A percentile compares a stretch with the other conserved stretches of the same genome.
phyloP scores from a whole-genome alignment of 2,797 vertebrate genomes.

The Chelon labrosus region DNA sequence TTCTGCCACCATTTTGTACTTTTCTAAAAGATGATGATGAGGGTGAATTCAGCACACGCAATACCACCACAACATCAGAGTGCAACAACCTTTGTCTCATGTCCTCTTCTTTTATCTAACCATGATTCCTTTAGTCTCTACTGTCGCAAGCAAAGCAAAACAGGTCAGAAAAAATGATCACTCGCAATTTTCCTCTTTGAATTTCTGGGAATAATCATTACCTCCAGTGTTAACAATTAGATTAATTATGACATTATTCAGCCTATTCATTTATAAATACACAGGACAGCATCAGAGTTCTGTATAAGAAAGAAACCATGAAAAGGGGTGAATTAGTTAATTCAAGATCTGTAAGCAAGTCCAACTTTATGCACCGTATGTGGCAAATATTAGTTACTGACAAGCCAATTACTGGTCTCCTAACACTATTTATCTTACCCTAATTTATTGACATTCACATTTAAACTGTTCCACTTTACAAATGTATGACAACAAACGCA shows the following conservation, averaged over 20 bases:
- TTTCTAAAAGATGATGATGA: neutral
- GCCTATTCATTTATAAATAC: neutral
- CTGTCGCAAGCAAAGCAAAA: neutral
- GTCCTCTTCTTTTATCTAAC: neutral
- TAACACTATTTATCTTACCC: neutral
- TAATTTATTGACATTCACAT: constrained; percentile 1
- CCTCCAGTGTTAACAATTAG: neutral
- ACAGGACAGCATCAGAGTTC: neutral
- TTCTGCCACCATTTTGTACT: neutral
- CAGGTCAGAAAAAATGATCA: neutral
- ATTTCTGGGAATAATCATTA: too few species aligned
- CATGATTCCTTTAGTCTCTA: neutral
- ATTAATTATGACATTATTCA: too few species aligned
- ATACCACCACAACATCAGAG: neutral
- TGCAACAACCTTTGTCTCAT: neutral
- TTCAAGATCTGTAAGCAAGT: neutral
- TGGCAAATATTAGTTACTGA: neutral
- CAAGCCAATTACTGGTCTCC: neutral
- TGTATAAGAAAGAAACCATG: neutral
- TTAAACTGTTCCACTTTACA: constrained; percentile 17
- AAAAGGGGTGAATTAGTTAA: neutral
- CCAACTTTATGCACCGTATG: neutral
- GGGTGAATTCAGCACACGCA: neutral
- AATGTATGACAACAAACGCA: constrained; percentile 21
- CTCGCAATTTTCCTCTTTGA: too few species aligned